Base-by-base conservation (phyloP, 2,888 invertebrate species). In the Eupithecia tripunctaria region DNA sequence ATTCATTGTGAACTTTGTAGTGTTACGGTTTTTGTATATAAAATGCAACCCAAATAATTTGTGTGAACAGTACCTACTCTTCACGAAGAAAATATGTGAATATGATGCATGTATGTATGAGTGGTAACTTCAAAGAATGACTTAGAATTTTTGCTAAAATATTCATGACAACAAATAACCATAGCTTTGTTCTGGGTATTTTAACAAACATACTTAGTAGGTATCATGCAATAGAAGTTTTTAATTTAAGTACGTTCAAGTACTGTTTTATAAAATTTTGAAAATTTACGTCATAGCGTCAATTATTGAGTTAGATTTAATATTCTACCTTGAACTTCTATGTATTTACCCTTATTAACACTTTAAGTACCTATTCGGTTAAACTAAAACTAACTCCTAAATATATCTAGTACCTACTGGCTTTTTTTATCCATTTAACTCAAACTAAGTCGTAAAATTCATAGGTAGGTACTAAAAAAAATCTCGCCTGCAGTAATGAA, bases 161-260 rank as follows among this genome's bases (percentile, higher is more conserved):
- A 64, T 38, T n/a, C n/a, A 29, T 29, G 32, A 21, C 18, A 62
- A n/a, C n/a, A 62, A 32, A 32, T 18, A 18, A n/a, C 18, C 43
- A 18, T 43, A 43, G 41, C 15, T 43, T 43, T n/a, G 18, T 38
- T 62, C 18, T 29, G 32, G 32, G n/a, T 47, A 68, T 73, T 78
- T 75, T 70, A 77, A 74, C 75, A 70, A 75, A 76, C 79, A 77
- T 75, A 68, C 73, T 79, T 67, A 76, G 67, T 5, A 29, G 3
- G 7, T 65, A 76, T 41, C 5, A 73, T 68, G 78, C 76, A 65
- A 79, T 7, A 80, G 77, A 78, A 66, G 70, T 76, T 68, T 79
- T 77, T 81, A 56, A 75, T 81, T 82, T 83, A 75, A 78, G 84
- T 85, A 81, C 84, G 82, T 81, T 83, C 68, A 84, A 86, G 85